Percentiles rank a stretch among this genome's conserved stretches.
These are phyloP conservation scores for Drosophila kanapiae DNA, from an alignment of 1,140 invertebrate genomes.

Conservation along the genomic window DNA sequence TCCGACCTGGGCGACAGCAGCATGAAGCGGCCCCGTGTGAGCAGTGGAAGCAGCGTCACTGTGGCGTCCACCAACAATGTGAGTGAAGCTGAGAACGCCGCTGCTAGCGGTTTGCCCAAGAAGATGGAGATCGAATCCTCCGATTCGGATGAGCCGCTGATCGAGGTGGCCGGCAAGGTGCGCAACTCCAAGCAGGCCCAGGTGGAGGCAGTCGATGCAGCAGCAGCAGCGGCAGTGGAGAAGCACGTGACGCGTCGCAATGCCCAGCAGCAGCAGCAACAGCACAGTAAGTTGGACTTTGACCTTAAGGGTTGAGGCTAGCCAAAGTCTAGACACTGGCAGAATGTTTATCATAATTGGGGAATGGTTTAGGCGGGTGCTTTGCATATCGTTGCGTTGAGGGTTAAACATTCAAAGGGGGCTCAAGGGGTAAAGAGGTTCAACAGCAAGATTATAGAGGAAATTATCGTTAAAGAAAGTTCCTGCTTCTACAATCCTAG, in stretches of 20 bases:
- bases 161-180: constrained; percentile 90
- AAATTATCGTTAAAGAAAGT: no score
- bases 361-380: neutral
- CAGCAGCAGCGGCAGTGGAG: constrained; percentile 38
- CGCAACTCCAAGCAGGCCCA: constrained; percentile 85
- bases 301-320: neutral
- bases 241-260: constrained; percentile 77
- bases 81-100: constrained; percentile 5
- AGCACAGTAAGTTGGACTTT: constrained; percentile 56
- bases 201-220: constrained; percentile 47
- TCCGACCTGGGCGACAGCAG: constrained; percentile 29
- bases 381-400: neutral
- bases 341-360: constrained; percentile 5
- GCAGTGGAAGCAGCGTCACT: constrained; percentile 22
- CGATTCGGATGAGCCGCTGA: constrained; percentile 92
- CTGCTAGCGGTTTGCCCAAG: constrained; percentile 23
- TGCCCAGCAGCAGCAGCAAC: constrained; percentile 59
- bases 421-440: neutral
- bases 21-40: constrained; percentile 59
- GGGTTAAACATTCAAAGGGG: neutral
- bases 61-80: constrained; percentile 6
- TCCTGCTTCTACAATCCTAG: no score
- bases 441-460: neutral
- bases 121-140: constrained; percentile 87
- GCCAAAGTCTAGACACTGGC: neutral